phyloP scores from a whole-genome alignment of 2,797 vertebrate species.

The Syncerus caffer region DNA sequence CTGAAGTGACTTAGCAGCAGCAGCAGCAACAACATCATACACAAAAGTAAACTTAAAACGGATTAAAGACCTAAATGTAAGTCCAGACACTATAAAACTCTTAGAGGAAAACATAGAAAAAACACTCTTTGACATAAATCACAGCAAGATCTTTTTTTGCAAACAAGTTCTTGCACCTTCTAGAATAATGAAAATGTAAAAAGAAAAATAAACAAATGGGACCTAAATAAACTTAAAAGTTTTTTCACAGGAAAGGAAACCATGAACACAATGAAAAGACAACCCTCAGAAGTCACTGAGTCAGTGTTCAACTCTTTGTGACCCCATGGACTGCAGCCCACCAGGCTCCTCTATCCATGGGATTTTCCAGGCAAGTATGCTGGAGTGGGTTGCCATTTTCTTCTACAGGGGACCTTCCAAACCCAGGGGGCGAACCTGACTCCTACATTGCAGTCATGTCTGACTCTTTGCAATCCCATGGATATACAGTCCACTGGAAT shows the following conservation, averaged over 20 bases:
- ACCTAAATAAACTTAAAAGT: not conserved
- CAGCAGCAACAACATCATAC: not conserved
- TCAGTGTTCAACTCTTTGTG: not conserved
- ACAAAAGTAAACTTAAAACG: not conserved
- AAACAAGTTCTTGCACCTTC: not conserved
- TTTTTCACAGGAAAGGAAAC: not conserved
- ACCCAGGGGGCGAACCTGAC: not conserved
- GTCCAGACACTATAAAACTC: not conserved
- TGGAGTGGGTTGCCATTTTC: not conserved
- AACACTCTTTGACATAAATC: not conserved
- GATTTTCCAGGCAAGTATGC: not conserved
- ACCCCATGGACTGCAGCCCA: not conserved
- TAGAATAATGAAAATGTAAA: not conserved
- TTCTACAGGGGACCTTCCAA: not conserved
- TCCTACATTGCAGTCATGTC: not conserved
- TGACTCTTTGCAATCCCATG: not conserved
- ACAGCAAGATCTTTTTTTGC: not conserved
- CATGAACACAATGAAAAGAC: not conserved
- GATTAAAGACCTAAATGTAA: not conserved
- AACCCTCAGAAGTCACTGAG: not conserved
- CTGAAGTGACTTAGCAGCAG: too few species aligned
- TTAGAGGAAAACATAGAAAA: not conserved
- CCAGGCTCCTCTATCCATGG: not conserved
- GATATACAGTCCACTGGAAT: not conserved
- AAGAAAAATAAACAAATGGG: not conserved